Evolutionary conservation across 2,113 vertebrate species (phyloP).

Genomic region (Leucopsar rothschildi): DNA sequence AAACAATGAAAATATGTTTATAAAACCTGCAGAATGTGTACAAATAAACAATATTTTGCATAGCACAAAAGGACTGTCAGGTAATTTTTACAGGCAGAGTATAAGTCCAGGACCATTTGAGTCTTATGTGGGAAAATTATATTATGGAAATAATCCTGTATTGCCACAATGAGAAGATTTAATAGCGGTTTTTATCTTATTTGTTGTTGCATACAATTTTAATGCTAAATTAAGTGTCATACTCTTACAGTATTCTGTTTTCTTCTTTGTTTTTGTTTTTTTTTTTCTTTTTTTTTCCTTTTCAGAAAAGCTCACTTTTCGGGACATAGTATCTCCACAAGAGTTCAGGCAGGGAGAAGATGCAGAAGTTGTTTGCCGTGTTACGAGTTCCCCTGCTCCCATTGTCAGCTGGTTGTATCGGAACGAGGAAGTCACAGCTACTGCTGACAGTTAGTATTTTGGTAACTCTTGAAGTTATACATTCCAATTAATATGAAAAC

Average conservation of each 20-base stretch:
- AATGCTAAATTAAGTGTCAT: background rate
- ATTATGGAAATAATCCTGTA: background rate
- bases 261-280: background rate
- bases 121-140: background rate
- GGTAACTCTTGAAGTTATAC: slow-evolving; percentile 79
- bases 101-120: background rate
- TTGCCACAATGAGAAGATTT: background rate
- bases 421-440: slow-evolving; percentile 85
- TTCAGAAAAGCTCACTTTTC: slow-evolving; percentile 94
- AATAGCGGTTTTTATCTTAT: background rate
- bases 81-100: background rate
- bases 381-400: slow-evolving; percentile 93
- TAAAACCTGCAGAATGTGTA: background rate
- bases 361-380: slow-evolving; percentile 90
- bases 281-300: background rate
- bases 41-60: background rate
- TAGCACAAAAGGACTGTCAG: background rate
- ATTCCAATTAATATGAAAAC: slow-evolving; percentile 18
- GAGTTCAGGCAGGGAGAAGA: slow-evolving; percentile 92
- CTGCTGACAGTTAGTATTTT: slow-evolving; percentile 92
- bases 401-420: slow-evolving; percentile 93
- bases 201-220: background rate
- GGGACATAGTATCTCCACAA: slow-evolving; percentile 87
- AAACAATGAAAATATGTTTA: background rate
- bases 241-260: background rate